Percentiles rank a stretch among this genome's conserved stretches.
Conservation (phyloP, 2,888 invertebrate genomes). For the Rhamnusium bicolor region DNA sequence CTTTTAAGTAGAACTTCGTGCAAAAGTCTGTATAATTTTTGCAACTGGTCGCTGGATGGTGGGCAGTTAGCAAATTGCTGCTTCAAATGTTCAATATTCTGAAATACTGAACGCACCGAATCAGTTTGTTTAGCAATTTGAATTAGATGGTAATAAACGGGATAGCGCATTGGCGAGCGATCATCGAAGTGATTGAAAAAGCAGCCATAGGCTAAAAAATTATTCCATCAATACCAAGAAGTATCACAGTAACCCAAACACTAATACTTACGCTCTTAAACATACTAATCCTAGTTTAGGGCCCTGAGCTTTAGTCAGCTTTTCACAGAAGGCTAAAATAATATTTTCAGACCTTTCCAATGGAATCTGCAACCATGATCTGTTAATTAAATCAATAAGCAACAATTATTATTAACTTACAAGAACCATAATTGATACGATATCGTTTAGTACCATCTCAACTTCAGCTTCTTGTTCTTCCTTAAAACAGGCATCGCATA, state of each 20-base stretch:
- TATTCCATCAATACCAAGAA: neutral
- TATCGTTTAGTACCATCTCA: conserved; percentile 95
- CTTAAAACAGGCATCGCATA: conserved; percentile 93
- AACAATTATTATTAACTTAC: conserved; percentile 72
- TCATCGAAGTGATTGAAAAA: conserved; percentile 94
- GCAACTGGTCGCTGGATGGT: conserved; percentile 91
- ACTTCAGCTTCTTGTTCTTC: conserved; percentile 90
- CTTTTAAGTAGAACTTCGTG: conserved; percentile 92
- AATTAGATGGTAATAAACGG: conserved; percentile 93
- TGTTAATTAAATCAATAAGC: conserved; percentile 4
- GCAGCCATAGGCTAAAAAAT: conserved; percentile 83
- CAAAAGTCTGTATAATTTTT: conserved; percentile 89
- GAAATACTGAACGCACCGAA: conserved; percentile 87
- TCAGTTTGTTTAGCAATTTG: conserved; percentile 92
- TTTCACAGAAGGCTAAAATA: conserved; percentile 92
- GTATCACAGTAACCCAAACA: neutral
- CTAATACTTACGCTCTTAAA: conserved; percentile 83
- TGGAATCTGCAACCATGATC: conserved; percentile 76
- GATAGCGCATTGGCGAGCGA: conserved; percentile 88
- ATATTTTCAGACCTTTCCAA: conserved; percentile 90
- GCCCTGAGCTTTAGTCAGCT: conserved; percentile 89
- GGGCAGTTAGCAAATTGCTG: conserved; percentile 86
- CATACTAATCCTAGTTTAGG: conserved; percentile 86
- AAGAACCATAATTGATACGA: conserved; percentile 95
- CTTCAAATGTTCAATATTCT: conserved; percentile 87